Evolutionary conservation across 2,888 invertebrate genomes (phyloP), one percentile per base, ranked within the genome.

Genomic region (Hirtodrosophila alboralis): DNA sequence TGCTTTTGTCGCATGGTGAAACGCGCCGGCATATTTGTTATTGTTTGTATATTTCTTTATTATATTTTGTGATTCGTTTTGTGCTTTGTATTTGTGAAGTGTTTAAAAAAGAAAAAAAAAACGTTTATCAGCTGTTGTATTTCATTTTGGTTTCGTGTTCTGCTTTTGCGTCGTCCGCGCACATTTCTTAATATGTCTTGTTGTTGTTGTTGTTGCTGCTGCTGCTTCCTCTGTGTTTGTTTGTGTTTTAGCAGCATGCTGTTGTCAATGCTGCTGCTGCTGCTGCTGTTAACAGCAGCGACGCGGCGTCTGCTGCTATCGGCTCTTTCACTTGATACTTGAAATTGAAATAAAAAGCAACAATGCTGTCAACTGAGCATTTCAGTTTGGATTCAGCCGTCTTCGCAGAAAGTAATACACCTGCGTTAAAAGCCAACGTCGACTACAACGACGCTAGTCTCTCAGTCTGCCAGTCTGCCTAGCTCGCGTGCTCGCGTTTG

Each of bases 371-470:
- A 85, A 69, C 84, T 72, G 73, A 76, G 72, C 75, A 75, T 75
- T 87, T 88, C 85, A 88, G 88, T 88, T 80, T 84, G 60, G 56
- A 69, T 77, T 84, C 64, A 88, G 80, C 73, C 84, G 87, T 79
- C 83, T 81, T 75, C 69, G 75, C 79, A 64, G 75, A 72, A 84
- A 84, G 84, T 76, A 61, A 72, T 63, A 69, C 69, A 79, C 61
- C 65, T 70, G 71, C 58, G 58, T 36, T 28, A 36, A 34, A 45
- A 16, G 38, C 31, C 43, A n/a, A 28, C 30, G 28, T 12, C 28
- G 26, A 10, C 34, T 28, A 18, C 33, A 18, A 31, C 31, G 54
- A 36, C 37, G 33, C 44, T 31, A n/a, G 27, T 36, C 26, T 1
- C 23, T 2, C 23, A 23, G n/a, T 33, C 10, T 31, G 37, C 12